Percentiles rank a stretch among this genome's conserved stretches.
Evolutionary conservation across 2,888 invertebrate species (phyloP).

Genomic region (Tiphia femorata): DNA sequence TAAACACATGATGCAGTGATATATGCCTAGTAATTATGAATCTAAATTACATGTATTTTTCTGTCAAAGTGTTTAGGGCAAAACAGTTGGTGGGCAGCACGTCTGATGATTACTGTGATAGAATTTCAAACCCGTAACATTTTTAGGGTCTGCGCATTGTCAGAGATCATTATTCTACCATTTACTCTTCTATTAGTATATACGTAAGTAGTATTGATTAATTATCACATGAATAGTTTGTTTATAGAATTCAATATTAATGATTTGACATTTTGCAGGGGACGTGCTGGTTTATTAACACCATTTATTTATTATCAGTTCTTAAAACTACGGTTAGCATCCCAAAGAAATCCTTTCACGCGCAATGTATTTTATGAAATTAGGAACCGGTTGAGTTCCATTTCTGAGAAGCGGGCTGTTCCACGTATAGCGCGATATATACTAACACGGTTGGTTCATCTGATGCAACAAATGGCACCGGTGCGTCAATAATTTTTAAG

Average conservation of each 20-base stretch:
- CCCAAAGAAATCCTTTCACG: conserved; percentile 96
- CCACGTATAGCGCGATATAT: conserved; percentile 77
- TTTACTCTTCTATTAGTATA: conserved; percentile 84
- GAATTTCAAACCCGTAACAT: conserved; percentile 93
- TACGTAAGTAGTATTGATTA: conserved; percentile 89
- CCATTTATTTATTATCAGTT: conserved; percentile 99
- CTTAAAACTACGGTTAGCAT: conserved; percentile 90
- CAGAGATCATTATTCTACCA: conserved; percentile 94
- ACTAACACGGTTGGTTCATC: conserved; percentile 74
- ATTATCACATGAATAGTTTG: no score
- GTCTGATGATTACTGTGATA: conserved; percentile 87
- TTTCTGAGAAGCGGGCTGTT: conserved; percentile 77
- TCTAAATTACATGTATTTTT: conserved; percentile 8
- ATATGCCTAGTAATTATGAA: conserved; percentile 14
- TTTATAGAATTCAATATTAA: no score
- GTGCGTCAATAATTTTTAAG: conserved; percentile 55
- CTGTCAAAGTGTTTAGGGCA: conserved; percentile 85
- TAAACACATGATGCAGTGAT: not conserved
- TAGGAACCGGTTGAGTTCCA: conserved; percentile 78
- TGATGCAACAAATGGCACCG: conserved; percentile 84
- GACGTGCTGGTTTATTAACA: conserved; percentile 89
- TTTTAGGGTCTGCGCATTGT: conserved; percentile 89
- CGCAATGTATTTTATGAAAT: conserved; percentile 93
- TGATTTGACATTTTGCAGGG: conserved; percentile 74
- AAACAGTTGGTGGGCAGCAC: conserved; percentile 90